phyloP scores from a whole-genome alignment of 2,888 invertebrate genomes.

The Frankliniella intonsa region DNA sequence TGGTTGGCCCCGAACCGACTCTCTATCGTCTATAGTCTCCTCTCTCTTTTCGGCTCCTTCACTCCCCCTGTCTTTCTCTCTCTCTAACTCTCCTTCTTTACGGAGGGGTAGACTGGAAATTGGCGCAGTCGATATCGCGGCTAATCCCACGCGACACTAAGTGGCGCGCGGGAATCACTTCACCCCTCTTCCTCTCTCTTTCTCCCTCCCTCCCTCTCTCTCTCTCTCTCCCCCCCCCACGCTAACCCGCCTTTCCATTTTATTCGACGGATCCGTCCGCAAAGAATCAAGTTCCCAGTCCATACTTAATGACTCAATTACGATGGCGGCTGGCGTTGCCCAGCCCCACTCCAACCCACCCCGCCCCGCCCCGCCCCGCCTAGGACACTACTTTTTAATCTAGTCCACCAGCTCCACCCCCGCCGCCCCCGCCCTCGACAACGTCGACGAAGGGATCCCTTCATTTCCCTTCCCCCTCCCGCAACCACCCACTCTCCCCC shows the following conservation, averaged over 20 bases:
- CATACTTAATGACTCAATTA: conserved; percentile 19
- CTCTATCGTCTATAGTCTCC: no score
- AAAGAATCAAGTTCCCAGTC: neutral
- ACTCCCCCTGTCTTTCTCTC: no score
- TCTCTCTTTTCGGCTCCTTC: no score
- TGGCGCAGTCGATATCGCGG: no score
- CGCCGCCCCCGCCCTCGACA: neutral
- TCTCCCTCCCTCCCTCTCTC: neutral
- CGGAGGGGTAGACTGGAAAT: no score
- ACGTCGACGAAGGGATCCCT: neutral
- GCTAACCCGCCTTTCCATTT: neutral
- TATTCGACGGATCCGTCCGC: no score
- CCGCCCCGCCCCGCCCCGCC: neutral
- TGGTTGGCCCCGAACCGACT: no score
- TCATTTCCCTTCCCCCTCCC: neutral
- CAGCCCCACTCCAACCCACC: neutral
- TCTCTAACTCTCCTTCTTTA: no score
- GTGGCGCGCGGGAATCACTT: neutral
- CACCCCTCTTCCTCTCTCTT: neutral
- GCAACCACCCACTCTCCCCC: no score
- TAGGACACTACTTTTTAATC: conserved; percentile 10
- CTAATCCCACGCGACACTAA: no score
- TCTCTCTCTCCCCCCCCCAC: neutral
- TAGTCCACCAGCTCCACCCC: neutral
- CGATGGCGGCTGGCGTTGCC: neutral